Base-by-base conservation (phyloP, 1,140 invertebrate species). In the Drosophila kikkawai region DNA sequence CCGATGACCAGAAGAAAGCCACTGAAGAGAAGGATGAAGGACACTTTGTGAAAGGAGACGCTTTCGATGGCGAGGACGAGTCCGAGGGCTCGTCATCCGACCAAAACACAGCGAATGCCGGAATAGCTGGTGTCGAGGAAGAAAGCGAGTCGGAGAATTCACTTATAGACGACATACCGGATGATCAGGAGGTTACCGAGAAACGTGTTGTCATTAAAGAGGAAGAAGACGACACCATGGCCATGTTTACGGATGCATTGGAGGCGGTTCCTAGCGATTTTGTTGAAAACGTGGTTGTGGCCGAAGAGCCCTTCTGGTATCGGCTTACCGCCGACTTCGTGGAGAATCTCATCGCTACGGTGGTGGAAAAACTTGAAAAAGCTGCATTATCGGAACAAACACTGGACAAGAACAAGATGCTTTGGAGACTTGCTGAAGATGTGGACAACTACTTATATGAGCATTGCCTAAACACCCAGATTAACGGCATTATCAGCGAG, bases 171-270 rank as follows among this genome's bases (percentile, higher is more conserved):
- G 69, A 73, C 1, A 11, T 74, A 2, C 29, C 11, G 4, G 70
- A 74, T 7, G 68, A 73, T 12, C 2, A 1, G 0, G 55, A 19
- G 3, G 0, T 6, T 12, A 3, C 1, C 0, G 36, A 29, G 11
- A 73, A 73, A 17, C 26, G 22, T 13, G 34, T 57, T 8, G 9
- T 48, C 2, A 39, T 73, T 11, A 17, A 34, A 5, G 68, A 74
- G 4, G 67, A 71, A 5, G 67, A 71, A 1, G 32, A 17, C 5
- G 70, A 73, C 15, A 73, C 69, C 8, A 73, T 74, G 67, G 70
- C 70, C 22, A 73, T 73, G 70, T 73, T 74, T 13, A 9, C 32
- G 29, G 55, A 17, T 11, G 68, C 56, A 17, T 3, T 42, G 13
- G 67, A 44, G 8, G 17, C 39, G 1, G 13, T 51, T 0, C 26